phyloP scores from a whole-genome alignment of 2,797 vertebrate genomes.

The Meriones psammophilus region DNA sequence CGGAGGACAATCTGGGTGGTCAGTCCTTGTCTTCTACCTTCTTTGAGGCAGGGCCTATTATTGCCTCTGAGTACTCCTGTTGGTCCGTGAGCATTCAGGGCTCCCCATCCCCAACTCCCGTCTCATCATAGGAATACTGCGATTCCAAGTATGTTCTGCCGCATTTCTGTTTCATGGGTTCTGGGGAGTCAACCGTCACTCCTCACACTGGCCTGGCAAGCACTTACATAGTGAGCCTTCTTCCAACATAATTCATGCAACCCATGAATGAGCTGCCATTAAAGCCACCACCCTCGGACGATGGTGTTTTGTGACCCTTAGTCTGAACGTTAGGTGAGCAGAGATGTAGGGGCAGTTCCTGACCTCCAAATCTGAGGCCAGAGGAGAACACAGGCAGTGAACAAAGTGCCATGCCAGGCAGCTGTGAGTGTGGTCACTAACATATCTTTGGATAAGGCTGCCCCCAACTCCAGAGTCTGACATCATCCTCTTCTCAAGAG shows the following conservation, averaged over 20 bases:
- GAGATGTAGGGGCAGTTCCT: not conserved
- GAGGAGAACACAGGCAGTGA: not conserved
- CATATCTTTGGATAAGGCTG: not conserved
- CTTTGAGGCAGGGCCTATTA: not conserved
- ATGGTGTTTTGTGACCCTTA: not conserved
- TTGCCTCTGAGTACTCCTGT: not conserved
- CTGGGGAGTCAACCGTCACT: not conserved
- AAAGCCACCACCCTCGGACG: not conserved
- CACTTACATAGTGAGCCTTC: not conserved
- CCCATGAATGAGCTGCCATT: not conserved
- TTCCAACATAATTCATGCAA: not conserved
- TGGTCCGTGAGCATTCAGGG: not conserved
- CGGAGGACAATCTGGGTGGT: not conserved
- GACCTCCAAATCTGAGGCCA: not conserved
- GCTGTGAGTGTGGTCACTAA: not conserved
- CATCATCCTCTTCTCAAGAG: not conserved
- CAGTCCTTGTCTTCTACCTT: not conserved
- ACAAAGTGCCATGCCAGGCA: rapidly evolving
- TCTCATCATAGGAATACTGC: not conserved
- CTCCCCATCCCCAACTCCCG: not conserved
- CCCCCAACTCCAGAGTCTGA: not conserved
- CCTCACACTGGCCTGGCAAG: not conserved
- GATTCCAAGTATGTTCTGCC: not conserved
- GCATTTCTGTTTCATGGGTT: not conserved
- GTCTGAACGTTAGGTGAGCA: not conserved